These are phyloP conservation scores for Poeciliopsis presidionis DNA, from an alignment of 2,797 vertebrate genomes.

Conservation along the genomic window DNA sequence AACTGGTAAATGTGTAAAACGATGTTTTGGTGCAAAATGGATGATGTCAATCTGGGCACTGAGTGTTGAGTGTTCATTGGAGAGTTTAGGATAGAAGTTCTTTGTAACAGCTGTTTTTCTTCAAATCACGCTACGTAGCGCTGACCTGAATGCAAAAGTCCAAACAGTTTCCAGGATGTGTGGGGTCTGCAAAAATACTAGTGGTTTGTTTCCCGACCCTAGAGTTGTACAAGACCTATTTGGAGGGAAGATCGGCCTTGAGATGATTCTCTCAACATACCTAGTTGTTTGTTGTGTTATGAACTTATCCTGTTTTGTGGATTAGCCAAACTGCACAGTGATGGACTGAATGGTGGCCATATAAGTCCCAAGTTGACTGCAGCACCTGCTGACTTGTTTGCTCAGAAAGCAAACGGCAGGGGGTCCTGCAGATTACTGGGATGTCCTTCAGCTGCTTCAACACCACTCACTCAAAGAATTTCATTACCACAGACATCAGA, in stretches of 20 bases:
- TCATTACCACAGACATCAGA: background rate
- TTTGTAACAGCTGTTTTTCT: background rate
- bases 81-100: background rate
- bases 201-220: background rate
- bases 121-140: background rate
- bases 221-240: background rate
- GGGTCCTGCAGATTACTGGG: background rate
- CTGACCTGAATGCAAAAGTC: background rate
- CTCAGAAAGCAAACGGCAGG: background rate
- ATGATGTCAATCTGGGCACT: background rate
- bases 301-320: background rate
- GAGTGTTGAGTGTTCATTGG: background rate
- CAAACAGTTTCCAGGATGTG: background rate
- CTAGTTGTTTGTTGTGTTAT: background rate
- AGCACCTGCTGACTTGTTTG: background rate
- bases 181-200: background rate
- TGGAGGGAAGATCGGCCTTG: background rate
- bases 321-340: background rate
- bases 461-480: background rate
- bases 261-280: background rate
- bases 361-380: background rate
- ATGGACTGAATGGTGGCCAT: background rate
- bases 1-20: background rate
- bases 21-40: background rate
- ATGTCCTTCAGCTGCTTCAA: background rate